Evolutionary conservation across 1,140 invertebrate species (phyloP).

Genomic region (Drosophila serrata): DNA sequence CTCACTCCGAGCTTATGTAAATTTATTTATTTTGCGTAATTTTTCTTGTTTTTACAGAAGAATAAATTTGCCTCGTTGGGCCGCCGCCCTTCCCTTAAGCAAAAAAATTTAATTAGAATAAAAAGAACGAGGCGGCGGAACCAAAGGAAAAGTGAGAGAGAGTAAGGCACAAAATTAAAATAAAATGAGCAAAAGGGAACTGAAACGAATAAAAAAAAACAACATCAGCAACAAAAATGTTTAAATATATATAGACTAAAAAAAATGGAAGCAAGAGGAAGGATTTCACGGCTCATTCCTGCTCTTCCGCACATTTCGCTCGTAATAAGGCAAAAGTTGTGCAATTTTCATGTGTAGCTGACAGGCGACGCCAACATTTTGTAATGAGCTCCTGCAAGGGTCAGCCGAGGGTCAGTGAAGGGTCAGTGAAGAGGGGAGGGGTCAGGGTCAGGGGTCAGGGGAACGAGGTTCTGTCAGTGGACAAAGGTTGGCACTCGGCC

Average conservation of each 20-base stretch:
- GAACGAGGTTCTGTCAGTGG: slow-evolving; percentile 35
- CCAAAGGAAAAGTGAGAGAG: slow-evolving; percentile 30
- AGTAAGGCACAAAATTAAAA: slow-evolving; percentile 70
- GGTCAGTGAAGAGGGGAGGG: slow-evolving; percentile 7
- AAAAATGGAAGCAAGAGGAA: slow-evolving; percentile 23
- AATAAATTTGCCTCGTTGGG: slow-evolving; percentile 77
- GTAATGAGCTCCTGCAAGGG: slow-evolving; percentile 66
- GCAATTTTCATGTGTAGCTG: slow-evolving; percentile 84
- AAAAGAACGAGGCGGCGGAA: slow-evolving; percentile 56
- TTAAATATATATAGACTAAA: slow-evolving; percentile 10
- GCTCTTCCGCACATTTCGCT: slow-evolving; percentile 42
- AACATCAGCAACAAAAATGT: slow-evolving; percentile 9
- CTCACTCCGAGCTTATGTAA: slow-evolving; percentile 77
- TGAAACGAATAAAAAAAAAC: slow-evolving; percentile 1
- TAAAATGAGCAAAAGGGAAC: slow-evolving; percentile 49
- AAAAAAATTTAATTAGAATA: slow-evolving; percentile 85
- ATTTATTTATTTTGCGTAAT: slow-evolving; percentile 85
- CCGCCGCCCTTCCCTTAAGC: slow-evolving; percentile 19
- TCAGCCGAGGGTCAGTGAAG: slow-evolving; percentile 18
- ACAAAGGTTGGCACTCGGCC: slow-evolving; percentile 61
- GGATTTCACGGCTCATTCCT: slow-evolving; percentile 25
- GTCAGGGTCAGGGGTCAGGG: slow-evolving; percentile 1
- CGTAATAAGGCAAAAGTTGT: slow-evolving; percentile 82
- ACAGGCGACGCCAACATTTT: slow-evolving; percentile 69
- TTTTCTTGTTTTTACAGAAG: slow-evolving; percentile 84